phyloP scores from a whole-genome alignment of 2,888 invertebrate genomes.

The Camptogramma bilineatum region DNA sequence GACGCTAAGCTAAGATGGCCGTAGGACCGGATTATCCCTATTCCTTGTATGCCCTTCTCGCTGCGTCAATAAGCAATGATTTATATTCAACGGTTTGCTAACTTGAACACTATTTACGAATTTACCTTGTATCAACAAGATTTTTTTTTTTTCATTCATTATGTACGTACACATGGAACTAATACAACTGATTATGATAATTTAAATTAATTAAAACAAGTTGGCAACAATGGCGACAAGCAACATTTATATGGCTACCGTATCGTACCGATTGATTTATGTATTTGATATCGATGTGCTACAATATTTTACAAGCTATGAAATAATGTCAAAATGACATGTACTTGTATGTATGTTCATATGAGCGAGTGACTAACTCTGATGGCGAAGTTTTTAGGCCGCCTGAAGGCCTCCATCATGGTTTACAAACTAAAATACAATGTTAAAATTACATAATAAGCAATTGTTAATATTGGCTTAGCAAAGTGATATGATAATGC shows the following conservation, averaged over 20 bases:
- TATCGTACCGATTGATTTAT: constrained; percentile 22
- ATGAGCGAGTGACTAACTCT: no score
- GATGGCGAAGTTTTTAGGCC: no score
- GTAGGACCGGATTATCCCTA: constrained; percentile 83
- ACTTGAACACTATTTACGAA: constrained; percentile 21
- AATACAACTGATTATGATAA: constrained; percentile 24
- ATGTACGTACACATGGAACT: constrained; percentile 7
- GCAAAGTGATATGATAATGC: no score
- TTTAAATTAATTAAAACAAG: constrained; percentile 21
- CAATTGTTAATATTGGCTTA: no score
- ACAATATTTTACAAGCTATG: neutral
- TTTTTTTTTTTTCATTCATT: constrained; percentile 10
- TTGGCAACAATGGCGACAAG: constrained; percentile 4
- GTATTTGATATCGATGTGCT: constrained; percentile 13
- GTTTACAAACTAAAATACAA: no score
- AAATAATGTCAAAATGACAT: no score
- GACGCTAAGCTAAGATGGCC: constrained; percentile 77
- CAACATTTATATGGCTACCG: constrained; percentile 16
- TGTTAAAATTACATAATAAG: no score
- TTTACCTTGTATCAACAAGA: constrained; percentile 26
- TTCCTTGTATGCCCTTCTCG: constrained; percentile 72
- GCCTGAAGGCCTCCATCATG: no score
- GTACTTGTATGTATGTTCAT: no score
- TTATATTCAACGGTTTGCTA: constrained; percentile 53
- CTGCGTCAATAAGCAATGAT: constrained; percentile 72